Conservation (phyloP, 2,113 vertebrate species). For the Mormoops blainvillei region DNA sequence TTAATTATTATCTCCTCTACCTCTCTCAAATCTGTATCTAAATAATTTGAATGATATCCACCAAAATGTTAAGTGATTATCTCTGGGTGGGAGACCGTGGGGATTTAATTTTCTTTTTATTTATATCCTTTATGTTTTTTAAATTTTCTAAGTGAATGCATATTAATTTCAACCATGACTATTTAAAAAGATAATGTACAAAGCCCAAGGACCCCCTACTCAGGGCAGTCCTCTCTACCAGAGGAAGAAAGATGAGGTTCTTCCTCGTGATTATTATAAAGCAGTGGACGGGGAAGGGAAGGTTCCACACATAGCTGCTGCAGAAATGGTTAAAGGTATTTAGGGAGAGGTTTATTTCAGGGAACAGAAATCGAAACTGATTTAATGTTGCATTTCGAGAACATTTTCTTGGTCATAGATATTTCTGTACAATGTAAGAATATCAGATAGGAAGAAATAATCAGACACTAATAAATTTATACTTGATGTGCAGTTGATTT, state of each 20-base stretch:
- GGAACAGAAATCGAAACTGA: neutral
- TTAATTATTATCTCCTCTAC: neutral
- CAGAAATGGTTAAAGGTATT: neutral
- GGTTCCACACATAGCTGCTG: neutral
- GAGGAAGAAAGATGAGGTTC: neutral
- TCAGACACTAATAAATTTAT: neutral
- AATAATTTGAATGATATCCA: neutral
- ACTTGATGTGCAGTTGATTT: neutral
- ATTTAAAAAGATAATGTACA: neutral
- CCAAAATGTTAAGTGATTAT: neutral
- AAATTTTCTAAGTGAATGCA: neutral
- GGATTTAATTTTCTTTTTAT: neutral
- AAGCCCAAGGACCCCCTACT: neutral
- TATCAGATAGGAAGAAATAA: neutral
- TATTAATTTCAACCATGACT: neutral
- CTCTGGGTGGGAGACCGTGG: neutral
- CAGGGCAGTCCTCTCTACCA: neutral
- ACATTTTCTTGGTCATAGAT: neutral
- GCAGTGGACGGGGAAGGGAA: neutral
- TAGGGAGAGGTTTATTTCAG: neutral
- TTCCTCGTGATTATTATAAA: neutral
- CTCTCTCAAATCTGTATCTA: neutral
- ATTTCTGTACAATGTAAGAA: neutral
- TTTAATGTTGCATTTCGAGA: conserved; percentile 18
- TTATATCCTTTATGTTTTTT: neutral